Evolutionary conservation across 2,888 invertebrate genomes (phyloP).

Genomic region (Alloscopus bannaensis): DNA sequence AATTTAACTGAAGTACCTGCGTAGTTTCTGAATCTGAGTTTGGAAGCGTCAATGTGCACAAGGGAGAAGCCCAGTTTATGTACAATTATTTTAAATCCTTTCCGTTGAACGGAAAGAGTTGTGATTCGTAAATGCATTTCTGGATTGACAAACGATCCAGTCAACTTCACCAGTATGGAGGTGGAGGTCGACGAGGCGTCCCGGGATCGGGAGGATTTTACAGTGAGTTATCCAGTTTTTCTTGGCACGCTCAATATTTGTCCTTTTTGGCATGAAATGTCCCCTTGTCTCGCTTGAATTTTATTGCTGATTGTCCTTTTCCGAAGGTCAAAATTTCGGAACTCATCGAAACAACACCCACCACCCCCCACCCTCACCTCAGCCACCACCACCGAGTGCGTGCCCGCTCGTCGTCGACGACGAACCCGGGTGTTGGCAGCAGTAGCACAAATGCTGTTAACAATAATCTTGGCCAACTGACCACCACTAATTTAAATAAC

Average conservation of each 20-base stretch:
- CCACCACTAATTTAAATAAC: slow-evolving; percentile 20
- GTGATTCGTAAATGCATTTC: slow-evolving; percentile 69
- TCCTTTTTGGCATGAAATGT: background rate
- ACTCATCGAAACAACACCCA: slow-evolving; percentile 48
- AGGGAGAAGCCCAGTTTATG: too few relatives aligned
- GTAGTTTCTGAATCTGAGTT: too few relatives aligned
- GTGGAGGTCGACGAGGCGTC: slow-evolving; percentile 54
- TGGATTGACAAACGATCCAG: slow-evolving; percentile 69
- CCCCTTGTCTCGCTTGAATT: background rate
- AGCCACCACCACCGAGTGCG: slow-evolving; percentile 48
- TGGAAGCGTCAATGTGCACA: too few relatives aligned
- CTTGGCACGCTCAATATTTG: background rate
- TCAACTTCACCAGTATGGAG: slow-evolving; percentile 64
- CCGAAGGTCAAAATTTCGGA: slow-evolving; percentile 61
- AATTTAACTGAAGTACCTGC: too few relatives aligned
- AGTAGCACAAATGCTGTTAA: slow-evolving; percentile 32
- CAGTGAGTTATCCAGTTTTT: slow-evolving; percentile 37
- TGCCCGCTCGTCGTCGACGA: slow-evolving; percentile 40
- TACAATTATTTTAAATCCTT: too few relatives aligned
- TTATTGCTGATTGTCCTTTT: slow-evolving; percentile 6
- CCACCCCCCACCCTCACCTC: slow-evolving; percentile 52
- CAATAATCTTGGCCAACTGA: slow-evolving; percentile 14
- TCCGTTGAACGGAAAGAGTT: too few relatives aligned
- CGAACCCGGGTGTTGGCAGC: slow-evolving; percentile 16
- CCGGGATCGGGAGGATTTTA: slow-evolving; percentile 64